Evolutionary conservation across 2,888 invertebrate genomes (phyloP), one percentile per base, ranked within the genome.

Genomic region (Mesochorus sp.): DNA sequence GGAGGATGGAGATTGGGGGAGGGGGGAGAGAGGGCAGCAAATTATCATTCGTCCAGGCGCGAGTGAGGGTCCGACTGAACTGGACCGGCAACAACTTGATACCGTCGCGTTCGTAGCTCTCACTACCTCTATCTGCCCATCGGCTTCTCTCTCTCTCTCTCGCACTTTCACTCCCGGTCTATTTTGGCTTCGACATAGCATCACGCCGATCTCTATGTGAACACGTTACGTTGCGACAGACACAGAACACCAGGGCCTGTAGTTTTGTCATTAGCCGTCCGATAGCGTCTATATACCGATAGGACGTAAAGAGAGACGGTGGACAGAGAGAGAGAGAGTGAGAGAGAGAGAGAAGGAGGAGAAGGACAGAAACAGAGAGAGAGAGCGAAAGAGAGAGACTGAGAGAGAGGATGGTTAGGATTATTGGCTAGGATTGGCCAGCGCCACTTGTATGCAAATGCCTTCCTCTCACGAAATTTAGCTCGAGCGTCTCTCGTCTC

Each of bases 201-300:
- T 55, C 67, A 42, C 67, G 53, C 17, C 21, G 67, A 53, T 67
- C 67, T 53, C 19, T 67, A 34, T 21, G 61, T 51, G 53, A 19
- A 51, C 17, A 61, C 70, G 74, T 66, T 71, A 62, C 78, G 39
- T 34, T 51, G 51, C 51, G 44, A 37, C 80, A 57, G 76, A 73
- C 64, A 64, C 44, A 37, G 64, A 70, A 59, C 42, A 57, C 59
- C 84, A 86, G 86, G 87, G 88, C 89, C 90, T 91, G 90, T 91
- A 91, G 90, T 91, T 91, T 91, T 90, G 90, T 90, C 90, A 90
- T 91, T 91, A 91, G 89, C 87, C 59, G 24, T 61, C 76, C 89
- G 88, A 89, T 89, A 89, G 87, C 88, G 74, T 81, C 87, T 87
- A 61, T 55, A 37, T 85, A 84, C 84, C 86, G 86, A 90, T 89